Base-by-base conservation (phyloP, 2,797 vertebrate genomes). In the Crenichthys baileyi region DNA sequence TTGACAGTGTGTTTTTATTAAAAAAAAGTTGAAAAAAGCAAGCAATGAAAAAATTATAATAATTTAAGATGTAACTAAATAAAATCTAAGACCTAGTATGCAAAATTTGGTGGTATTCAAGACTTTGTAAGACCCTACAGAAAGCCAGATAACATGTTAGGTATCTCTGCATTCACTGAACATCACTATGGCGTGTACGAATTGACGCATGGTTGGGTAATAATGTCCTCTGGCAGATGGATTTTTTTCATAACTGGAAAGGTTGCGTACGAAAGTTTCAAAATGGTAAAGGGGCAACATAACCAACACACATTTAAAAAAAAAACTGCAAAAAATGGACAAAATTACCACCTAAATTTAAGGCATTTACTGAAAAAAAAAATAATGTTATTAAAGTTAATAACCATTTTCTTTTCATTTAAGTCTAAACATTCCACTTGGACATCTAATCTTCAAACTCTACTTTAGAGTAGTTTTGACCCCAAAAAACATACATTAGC, bases 401-500 rank as follows among this genome's bases (percentile, higher is more conserved):
- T 15, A 18, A 15, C 12, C 7, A 18, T 63, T 41, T 26, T 39
- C n/a, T 18, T 24, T 63, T n/a, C 39, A 24, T 15, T 60, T 60
- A 50, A 48, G 8, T 18, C 41, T 61, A 58, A 46, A 60, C 75
- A 55, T 77, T 72, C 29, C 50, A 73, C 5, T 5, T 70, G 24
- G 3, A 44, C 31, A 6, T 44, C 80, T 55, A 65, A 82, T 81
- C 56, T 55, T 74, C 72, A 77, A 53, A 75, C 53, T 71, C 24
- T 51, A 80, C 79, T 70, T 91, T 76, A 81, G 51, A 77, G 68
- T 70, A 72, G 65, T 80, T 81, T 61, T 41, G 83, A 83, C 78
- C 83, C 87, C 83, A 82, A 48, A 85, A 84, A 91, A 36, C 79
- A 85, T 87, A 90, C 86, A 89, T 85, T 79, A 87, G 74, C 71